phyloP scores from a whole-genome alignment of 53 echinoderm and acorn worm genomes.

The Holothuria scabra region DNA sequence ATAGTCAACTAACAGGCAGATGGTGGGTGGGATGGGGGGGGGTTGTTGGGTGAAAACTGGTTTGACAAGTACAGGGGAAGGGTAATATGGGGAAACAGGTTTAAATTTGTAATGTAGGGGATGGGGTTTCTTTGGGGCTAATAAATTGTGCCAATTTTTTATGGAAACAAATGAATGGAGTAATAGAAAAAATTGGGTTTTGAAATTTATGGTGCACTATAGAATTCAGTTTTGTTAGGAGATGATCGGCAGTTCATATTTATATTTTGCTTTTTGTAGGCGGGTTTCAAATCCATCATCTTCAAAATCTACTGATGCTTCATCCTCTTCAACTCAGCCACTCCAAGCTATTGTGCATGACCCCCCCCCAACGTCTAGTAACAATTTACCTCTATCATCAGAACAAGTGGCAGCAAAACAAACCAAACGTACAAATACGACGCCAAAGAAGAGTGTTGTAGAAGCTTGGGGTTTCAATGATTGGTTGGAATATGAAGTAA shows the following conservation, averaged over 20 bases:
- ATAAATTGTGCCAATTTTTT: no score
- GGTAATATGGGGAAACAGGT: no score
- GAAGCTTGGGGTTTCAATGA: slow-evolving; percentile 41
- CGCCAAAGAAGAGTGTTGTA: slow-evolving; percentile 6
- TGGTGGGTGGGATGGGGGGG: no score
- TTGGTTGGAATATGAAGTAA: slow-evolving; percentile 46
- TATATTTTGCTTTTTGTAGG: background rate
- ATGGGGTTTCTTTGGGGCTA: no score
- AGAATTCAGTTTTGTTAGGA: background rate
- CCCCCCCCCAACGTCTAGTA: background rate
- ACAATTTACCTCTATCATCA: background rate
- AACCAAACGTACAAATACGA: background rate
- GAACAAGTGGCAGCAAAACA: background rate
- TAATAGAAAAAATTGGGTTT: background rate
- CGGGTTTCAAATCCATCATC: slow-evolving; percentile 25
- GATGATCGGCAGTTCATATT: background rate
- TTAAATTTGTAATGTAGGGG: no score
- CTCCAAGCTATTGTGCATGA: background rate
- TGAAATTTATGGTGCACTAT: background rate
- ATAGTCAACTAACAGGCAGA: no score
- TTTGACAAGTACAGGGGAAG: no score
- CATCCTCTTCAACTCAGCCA: slow-evolving; percentile 7
- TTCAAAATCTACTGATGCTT: background rate
- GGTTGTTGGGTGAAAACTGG: no score
- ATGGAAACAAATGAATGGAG: no score